Percentiles rank a stretch among this genome's conserved stretches.
Conservation (phyloP, 2,888 invertebrate species). For the Aromia moschata region DNA sequence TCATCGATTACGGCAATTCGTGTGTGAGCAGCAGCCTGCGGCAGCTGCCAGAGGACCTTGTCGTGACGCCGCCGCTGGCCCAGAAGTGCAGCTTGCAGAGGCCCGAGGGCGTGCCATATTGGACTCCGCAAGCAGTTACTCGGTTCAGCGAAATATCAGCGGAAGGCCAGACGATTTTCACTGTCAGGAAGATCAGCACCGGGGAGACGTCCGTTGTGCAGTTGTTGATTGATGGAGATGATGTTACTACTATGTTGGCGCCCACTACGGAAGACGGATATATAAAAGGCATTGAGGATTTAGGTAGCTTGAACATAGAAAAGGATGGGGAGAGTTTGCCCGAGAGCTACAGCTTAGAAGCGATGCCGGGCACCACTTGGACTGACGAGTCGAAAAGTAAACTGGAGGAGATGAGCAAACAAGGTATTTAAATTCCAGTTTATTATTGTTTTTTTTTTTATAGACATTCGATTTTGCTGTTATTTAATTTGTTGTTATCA, state of each 20-base stretch:
- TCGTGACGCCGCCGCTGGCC: constrained; percentile 68
- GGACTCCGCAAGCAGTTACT: constrained; percentile 73
- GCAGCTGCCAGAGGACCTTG: constrained; percentile 70
- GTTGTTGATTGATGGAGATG: constrained; percentile 69
- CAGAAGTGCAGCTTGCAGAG: constrained; percentile 70
- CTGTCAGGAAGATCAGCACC: constrained; percentile 72
- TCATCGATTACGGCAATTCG: constrained; percentile 77
- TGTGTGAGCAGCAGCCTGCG: constrained; percentile 70
- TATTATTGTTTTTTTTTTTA: neutral
- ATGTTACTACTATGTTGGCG: constrained; percentile 70
- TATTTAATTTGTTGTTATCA: constrained; percentile 1
- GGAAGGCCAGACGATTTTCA: constrained; percentile 76
- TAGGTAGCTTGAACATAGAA: constrained; percentile 43
- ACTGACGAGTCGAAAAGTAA: constrained; percentile 28
- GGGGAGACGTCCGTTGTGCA: constrained; percentile 74
- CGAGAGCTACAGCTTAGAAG: constrained; percentile 11
- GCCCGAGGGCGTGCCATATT: constrained; percentile 63
- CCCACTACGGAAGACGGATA: constrained; percentile 61
- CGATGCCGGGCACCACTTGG: constrained; percentile 20
- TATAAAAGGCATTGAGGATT: constrained; percentile 72
- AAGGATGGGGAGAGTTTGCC: constrained; percentile 35
- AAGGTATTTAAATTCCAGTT: constrained; percentile 35
- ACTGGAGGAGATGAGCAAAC: constrained; percentile 33
- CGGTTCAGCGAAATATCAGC: constrained; percentile 75
- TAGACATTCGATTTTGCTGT: neutral